Evolutionary conservation across 2,113 vertebrate species (phyloP), one percentile per base, ranked within the genome.

Genomic region (Rhea americana): DNA sequence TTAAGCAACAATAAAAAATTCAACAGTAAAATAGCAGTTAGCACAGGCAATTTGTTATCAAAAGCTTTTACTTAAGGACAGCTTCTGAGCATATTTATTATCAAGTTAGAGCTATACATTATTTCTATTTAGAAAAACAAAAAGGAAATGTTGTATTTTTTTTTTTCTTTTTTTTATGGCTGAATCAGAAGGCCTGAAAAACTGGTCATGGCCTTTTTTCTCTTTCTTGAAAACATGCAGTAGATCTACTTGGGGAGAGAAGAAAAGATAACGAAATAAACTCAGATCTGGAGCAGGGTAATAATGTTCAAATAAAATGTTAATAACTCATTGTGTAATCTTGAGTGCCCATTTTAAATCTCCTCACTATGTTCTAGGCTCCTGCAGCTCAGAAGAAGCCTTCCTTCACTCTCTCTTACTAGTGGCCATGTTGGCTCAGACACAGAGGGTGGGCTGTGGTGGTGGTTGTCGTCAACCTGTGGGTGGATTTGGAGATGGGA

Each of bases 1-100:
- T 98, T 97, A 98, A 98, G 97, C 97, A 97, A 98, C 97, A 98
- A 97, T 98, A 97, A 97, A 98, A 97, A 97, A 97, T 97, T 97
- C 97, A 96, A 94, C 96, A 97, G 96, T 97, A 97, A 97, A 97
- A 97, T 96, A 97, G 97, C 96, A 95, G 96, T 97, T 98, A 97
- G 93, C 95, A 81, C 93, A 95, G 96, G 95, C 97, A 97, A 97
- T 98, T 98, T 97, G 97, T 97, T 98, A 97, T 97, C 97, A 95
- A 97, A 97, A 97, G 96, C 97, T 98, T 98, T 98, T 97, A 98
- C 96, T 98, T 98, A 98, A 97, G 97, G 97, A 97, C 94, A 97
- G 96, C 90, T 97, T 96, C 92, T 95, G 95, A 96, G 93, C 84
- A 50, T 96, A 94, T 97, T 97, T 97, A 96, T 97, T 97, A 95